These are phyloP conservation scores for Campoletis raptor DNA, from an alignment of 2,888 invertebrate species.

Conservation along the genomic window DNA sequence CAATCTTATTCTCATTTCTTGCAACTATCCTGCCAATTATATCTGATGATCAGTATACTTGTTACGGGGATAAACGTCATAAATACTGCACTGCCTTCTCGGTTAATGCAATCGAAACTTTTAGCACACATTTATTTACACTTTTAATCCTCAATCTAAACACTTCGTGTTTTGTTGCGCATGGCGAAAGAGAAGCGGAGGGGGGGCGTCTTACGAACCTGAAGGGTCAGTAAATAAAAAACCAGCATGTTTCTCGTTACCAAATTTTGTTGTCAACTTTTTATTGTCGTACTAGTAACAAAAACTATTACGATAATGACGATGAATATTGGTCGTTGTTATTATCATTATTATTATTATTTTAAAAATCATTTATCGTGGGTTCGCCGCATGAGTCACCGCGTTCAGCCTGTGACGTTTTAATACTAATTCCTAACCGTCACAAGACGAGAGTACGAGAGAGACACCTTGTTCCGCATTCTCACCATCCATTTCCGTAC, in stretches of 20 bases:
- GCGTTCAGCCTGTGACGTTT: conserved; percentile 49
- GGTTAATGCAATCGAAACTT: background rate
- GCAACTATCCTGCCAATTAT: background rate
- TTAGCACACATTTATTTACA: background rate
- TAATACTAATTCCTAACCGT: conserved; percentile 33
- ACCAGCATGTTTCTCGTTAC: no score
- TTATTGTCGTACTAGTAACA: background rate
- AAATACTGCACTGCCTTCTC: no score
- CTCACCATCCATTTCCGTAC: conserved; percentile 44
- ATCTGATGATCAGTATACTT: no score
- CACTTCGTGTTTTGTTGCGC: background rate
- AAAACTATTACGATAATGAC: background rate
- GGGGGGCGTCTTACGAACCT: background rate
- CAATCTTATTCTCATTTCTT: background rate
- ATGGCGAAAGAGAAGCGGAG: no score
- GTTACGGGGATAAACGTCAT: no score
- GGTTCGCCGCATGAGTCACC: conserved; percentile 38
- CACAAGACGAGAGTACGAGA: conserved; percentile 11
- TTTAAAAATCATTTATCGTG: conserved; percentile 3
- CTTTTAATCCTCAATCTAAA: background rate
- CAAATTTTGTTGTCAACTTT: background rate
- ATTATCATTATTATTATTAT: conserved; percentile 2
- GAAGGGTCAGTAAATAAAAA: background rate
- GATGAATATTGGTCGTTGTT: background rate
- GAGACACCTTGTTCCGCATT: conserved; percentile 59